Conservation (phyloP, 2,113 vertebrate species). For the Butorides virescens region DNA sequence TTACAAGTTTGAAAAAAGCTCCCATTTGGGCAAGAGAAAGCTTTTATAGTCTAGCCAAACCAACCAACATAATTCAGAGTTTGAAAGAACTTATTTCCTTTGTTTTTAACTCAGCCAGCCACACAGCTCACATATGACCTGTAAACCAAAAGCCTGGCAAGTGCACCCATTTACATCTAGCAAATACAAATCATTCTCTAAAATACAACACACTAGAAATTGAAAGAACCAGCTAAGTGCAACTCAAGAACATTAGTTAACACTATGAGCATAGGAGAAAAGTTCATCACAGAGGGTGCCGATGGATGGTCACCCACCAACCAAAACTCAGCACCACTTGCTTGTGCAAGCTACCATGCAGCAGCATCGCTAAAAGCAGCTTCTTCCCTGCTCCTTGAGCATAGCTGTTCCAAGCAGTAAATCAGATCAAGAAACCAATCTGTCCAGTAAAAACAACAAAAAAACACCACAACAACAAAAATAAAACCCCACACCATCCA, state of each 20-base stretch:
- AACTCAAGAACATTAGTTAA: background rate
- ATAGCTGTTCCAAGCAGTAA: background rate
- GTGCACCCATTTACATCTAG: background rate
- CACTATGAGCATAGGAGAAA: background rate
- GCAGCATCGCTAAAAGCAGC: background rate
- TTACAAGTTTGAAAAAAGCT: background rate
- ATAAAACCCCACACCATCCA: background rate
- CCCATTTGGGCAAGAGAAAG: background rate
- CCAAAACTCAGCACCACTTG: background rate
- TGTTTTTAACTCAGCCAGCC: background rate
- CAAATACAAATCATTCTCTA: background rate
- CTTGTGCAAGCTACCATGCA: background rate
- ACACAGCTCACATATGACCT: background rate
- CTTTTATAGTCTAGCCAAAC: background rate
- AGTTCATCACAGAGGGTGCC: background rate
- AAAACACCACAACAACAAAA: background rate
- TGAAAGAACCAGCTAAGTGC: background rate
- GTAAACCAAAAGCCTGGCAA: background rate
- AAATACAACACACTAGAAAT: background rate
- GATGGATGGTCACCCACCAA: background rate
- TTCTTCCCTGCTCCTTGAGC: background rate
- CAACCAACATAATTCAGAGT: background rate
- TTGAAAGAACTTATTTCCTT: background rate
- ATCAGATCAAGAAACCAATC: background rate
- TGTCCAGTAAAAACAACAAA: background rate